Percentiles rank a stretch among this genome's conserved stretches.
Evolutionary conservation across 2,888 invertebrate species (phyloP).

Genomic region (Melinopterus prodromus): DNA sequence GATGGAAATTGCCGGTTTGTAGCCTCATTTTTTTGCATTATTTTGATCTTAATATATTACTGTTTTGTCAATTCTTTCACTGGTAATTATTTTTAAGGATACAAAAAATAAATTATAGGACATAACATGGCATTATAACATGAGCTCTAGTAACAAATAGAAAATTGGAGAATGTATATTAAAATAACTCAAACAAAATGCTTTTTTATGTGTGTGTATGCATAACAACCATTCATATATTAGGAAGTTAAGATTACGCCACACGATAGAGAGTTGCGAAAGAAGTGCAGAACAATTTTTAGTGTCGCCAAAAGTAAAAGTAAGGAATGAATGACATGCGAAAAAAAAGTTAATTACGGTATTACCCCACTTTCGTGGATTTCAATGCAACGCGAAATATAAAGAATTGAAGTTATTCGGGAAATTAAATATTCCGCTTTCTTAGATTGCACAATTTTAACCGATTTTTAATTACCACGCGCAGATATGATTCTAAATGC

Average conservation of each 20-base stretch:
- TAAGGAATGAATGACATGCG: neutral
- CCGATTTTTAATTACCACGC: neutral
- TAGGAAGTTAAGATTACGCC: neutral
- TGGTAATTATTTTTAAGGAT: no score
- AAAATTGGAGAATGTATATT: no score
- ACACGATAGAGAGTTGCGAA: neutral
- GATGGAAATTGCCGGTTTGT: no score
- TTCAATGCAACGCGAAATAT: neutral
- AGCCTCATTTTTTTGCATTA: no score
- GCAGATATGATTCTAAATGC: neutral
- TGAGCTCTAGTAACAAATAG: no score
- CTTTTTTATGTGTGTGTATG: no score
- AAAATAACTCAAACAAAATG: no score
- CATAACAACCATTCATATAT: no score
- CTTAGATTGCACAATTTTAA: neutral
- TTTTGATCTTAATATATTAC: no score
- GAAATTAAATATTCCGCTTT: neutral
- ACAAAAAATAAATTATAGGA: no score
- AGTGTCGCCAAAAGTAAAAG: constrained; percentile 4
- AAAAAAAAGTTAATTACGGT: neutral
- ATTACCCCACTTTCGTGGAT: neutral
- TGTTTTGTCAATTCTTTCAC: no score
- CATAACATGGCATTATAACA: no score
- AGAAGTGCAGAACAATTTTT: neutral
- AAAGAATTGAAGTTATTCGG: neutral